Base-by-base conservation (phyloP, 2,113 vertebrate species). In the Heterocephalus glaber region DNA sequence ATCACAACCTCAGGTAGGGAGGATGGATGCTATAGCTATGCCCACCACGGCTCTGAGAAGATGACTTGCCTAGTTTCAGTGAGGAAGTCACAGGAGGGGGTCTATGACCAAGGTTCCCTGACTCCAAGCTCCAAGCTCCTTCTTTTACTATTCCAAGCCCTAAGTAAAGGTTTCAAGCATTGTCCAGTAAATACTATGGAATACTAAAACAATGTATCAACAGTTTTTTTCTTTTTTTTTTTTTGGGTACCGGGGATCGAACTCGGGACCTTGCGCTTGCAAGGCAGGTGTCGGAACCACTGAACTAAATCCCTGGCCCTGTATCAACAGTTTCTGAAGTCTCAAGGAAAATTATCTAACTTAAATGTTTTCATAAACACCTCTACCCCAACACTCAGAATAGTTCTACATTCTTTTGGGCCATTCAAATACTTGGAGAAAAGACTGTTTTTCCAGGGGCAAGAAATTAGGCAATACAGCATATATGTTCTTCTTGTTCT, bases 261-360 rank as follows among this genome's bases (percentile, higher is more conserved):
- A n/a, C n/a, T n/a, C n/a, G n/a, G n/a, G n/a, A n/a, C n/a, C n/a
- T n/a, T n/a, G n/a, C n/a, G n/a, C n/a, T n/a, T n/a, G n/a, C n/a
- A n/a, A n/a, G n/a, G n/a, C n/a, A n/a, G n/a, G n/a, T n/a, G n/a
- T n/a, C n/a, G n/a, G n/a, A n/a, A n/a, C n/a, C n/a, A n/a, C n/a
- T n/a, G n/a, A n/a, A n/a, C n/a, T n/a, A n/a, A n/a, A n/a, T n/a
- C n/a, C n/a, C n/a, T n/a, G n/a, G n/a, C n/a, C n/a, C n/a, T 47
- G 68, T 41, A 87, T 26, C 17, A 41, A n/a, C 3, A 12, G n/a
- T 54, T 74, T 86, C 85, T 92, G 26, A 80, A 90, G 28, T 68
- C 66, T 72, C 20, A 83, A 7, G 89, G 54, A 92, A 92, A 85
- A 92, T 30, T 74, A 88, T 47, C 17, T 79, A 72, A 94, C 12